A percentile compares a stretch with the other conserved stretches of the same genome.
Evolutionary conservation across 2,888 invertebrate genomes (phyloP).

Genomic region (Alcis repandata): DNA sequence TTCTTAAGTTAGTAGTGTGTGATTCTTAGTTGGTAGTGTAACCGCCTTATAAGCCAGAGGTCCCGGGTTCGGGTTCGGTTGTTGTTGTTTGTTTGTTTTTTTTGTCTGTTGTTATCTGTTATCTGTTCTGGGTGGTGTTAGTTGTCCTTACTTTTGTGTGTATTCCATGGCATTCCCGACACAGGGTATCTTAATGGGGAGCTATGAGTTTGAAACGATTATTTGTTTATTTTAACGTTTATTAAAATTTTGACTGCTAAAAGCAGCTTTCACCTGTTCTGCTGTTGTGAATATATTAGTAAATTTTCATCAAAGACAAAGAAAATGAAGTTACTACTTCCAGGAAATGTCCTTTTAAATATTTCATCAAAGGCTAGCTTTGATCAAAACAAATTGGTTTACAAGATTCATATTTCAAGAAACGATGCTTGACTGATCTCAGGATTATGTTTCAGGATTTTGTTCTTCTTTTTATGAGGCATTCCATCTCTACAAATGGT

Average conservation of each 20-base stretch:
- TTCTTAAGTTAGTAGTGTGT: too few relatives aligned
- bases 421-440: constrained; percentile 14
- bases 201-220: too few relatives aligned
- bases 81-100: too few relatives aligned
- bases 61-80: too few relatives aligned
- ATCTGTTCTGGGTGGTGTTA: too few relatives aligned
- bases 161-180: too few relatives aligned
- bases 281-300: constrained; percentile 5
- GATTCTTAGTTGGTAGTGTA: too few relatives aligned
- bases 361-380: constrained; percentile 26
- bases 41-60: too few relatives aligned
- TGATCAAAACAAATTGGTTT: constrained; percentile 20
- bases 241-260: background rate
- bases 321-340: constrained; percentile 6
- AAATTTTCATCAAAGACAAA: constrained; percentile 16
- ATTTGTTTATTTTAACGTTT: too few relatives aligned
- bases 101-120: too few relatives aligned
- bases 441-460: constrained; percentile 11
- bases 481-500: constrained; percentile 7
- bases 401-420: constrained; percentile 27
- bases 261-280: background rate
- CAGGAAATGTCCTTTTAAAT: constrained; percentile 20
- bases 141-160: too few relatives aligned
- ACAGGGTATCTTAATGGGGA: too few relatives aligned
- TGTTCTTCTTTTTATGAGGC: constrained; percentile 11